A percentile compares a stretch with the other conserved stretches of the same genome.
These are phyloP conservation scores for Boloria euphrosyne DNA, from an alignment of 2,888 invertebrate species.

Conservation along the genomic window DNA sequence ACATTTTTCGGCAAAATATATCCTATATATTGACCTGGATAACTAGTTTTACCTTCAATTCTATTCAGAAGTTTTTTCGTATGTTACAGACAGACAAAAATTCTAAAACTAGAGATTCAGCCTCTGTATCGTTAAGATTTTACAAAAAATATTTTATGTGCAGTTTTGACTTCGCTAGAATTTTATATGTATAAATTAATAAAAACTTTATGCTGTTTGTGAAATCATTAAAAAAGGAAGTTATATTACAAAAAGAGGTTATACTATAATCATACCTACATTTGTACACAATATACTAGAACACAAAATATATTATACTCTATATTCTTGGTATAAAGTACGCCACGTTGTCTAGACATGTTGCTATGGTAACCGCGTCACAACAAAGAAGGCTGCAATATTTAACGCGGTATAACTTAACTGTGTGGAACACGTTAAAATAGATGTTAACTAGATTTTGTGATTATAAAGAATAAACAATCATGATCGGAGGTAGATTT, in stretches of 20 bases:
- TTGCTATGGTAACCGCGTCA: slow-evolving; percentile 73
- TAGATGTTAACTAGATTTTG: neutral
- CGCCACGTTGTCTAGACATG: slow-evolving; percentile 31
- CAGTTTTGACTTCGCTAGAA: too few species aligned
- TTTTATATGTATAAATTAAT: too few species aligned
- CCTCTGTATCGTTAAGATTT: too few species aligned
- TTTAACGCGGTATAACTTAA: slow-evolving; percentile 18
- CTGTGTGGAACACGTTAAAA: neutral
- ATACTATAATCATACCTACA: neutral
- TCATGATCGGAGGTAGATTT: slow-evolving; percentile 70
- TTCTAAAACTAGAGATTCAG: too few species aligned
- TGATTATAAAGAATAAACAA: neutral
- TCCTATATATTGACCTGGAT: too few species aligned
- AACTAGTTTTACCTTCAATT: too few species aligned
- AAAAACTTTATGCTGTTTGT: too few species aligned
- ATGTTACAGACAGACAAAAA: too few species aligned
- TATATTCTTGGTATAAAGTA: neutral
- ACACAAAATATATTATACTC: too few species aligned
- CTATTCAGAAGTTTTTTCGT: too few species aligned
- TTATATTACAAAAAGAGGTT: neutral
- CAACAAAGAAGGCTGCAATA: slow-evolving; percentile 55
- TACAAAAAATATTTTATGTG: too few species aligned
- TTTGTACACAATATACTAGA: neutral
- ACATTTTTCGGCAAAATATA: too few species aligned
- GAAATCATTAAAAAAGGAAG: neutral